Conservation (phyloP, 2,113 vertebrate genomes). For the Montifringilla adamsi region DNA sequence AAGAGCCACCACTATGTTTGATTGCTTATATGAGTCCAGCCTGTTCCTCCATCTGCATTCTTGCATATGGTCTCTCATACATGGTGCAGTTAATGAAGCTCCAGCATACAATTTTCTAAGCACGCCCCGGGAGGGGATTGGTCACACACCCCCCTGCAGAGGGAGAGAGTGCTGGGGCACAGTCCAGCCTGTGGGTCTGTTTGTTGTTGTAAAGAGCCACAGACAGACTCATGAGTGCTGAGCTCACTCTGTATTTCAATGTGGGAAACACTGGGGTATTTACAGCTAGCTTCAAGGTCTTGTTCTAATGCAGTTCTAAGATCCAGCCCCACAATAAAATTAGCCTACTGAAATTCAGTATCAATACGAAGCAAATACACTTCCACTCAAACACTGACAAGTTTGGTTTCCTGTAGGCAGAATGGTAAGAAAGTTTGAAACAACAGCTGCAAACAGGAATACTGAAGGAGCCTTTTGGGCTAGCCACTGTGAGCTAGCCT, state of each 20-base stretch:
- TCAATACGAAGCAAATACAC: not conserved
- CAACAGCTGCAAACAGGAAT: not conserved
- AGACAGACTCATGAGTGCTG: not conserved
- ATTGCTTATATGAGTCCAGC: not conserved
- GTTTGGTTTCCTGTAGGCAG: not conserved
- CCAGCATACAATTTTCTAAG: not conserved
- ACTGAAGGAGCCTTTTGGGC: not conserved
- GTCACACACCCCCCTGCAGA: not conserved
- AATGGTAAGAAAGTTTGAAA: not conserved
- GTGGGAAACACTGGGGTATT: not conserved
- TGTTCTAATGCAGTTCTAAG: not conserved
- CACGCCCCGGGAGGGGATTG: rapidly evolving
- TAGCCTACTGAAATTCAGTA: not conserved
- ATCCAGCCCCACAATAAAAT: not conserved
- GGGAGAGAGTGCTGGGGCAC: not conserved
- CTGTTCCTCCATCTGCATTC: conserved; percentile 28
- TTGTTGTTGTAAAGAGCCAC: not conserved
- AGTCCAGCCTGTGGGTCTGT: not conserved
- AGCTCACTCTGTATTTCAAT: not conserved
- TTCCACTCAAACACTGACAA: not conserved
- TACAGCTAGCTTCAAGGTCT: not conserved
- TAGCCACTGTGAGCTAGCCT: not conserved
- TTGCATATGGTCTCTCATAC: not conserved
- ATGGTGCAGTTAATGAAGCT: not conserved
- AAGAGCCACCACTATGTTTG: not conserved